Base-by-base conservation (phyloP, 2,797 vertebrate species). In the Allobates femoralis region DNA sequence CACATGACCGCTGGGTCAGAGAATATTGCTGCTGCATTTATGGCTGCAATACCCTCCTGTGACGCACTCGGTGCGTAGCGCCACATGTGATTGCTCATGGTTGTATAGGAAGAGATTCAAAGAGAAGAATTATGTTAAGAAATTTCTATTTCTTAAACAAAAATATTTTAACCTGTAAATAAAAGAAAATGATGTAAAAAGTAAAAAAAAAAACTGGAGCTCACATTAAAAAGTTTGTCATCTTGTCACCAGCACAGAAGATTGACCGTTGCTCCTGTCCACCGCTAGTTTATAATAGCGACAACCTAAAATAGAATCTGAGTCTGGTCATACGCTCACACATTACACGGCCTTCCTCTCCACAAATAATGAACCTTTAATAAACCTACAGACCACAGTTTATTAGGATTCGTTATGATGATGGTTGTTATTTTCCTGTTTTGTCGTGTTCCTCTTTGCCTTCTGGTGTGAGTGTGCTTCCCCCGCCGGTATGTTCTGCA, bases 221-320 rank as follows among this genome's bases (percentile, higher is more conserved):
- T 69, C 5, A 18, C 15, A 12, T 19, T 67, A 34, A 77, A 28
- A 23, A 32, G 23, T 23, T 58, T 56, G 75, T 56, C 28, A 32
- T 76, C 15, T 32, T 76, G 74, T 76, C 74, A 76, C 74, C 74
- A 74, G 15, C 41, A 74, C 64, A 30, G 6, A 11, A 50, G 28
- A 56, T 56, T 32, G 56, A 30, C 41, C 11, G 1, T 60, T n/a
- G 56, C 55, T 46, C 67, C 32, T 21, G 16, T 30, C 15, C 76
- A 28, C 78, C 19, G 34, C 23, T 37, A 28, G 23, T 19, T 64
- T 79, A 79, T 46, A 41, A 50, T 46, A 30, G 56, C 11, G 26
- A 80, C 26, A 19, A 3, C 12, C 56, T 50, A 79, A 79, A 62
- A 79, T 64, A 79, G 34, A 37, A 41, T 19, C 8, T 34, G 30